Percentiles rank a stretch among this genome's conserved stretches.
Evolutionary conservation across 1,140 invertebrate species (phyloP).

Genomic region (Dreissena polymorpha): DNA sequence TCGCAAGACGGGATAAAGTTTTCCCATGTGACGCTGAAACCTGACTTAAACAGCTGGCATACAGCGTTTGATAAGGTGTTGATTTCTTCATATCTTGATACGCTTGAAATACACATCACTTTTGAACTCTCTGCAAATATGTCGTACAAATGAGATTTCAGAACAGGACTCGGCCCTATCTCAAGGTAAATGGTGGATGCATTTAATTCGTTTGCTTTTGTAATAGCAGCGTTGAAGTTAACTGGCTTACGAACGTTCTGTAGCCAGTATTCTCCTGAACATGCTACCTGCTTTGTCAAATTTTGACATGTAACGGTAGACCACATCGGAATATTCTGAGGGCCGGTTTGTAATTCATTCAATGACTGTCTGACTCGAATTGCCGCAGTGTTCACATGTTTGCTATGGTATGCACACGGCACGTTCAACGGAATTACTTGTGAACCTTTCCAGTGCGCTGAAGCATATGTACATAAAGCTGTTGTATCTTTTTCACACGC

Average conservation of each 20-base stretch:
- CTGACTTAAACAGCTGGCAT: conserved; percentile 53
- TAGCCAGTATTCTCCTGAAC: conserved; percentile 49
- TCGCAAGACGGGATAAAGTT: neutral
- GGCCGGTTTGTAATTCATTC: neutral
- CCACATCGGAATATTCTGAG: conserved; percentile 13
- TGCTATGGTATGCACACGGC: conserved; percentile 60
- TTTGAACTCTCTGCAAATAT: conserved; percentile 31
- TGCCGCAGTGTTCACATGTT: conserved; percentile 41
- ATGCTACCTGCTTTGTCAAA: conserved; percentile 3
- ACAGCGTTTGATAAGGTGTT: conserved; percentile 30
- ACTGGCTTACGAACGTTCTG: conserved; percentile 55
- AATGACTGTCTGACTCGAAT: conserved; percentile 13
- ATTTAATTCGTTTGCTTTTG: neutral
- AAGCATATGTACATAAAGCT: conserved; percentile 9
- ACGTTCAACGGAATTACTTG: conserved; percentile 43
- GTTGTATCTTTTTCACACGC: conserved; percentile 39
- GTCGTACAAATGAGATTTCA: conserved; percentile 40
- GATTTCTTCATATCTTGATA: conserved; percentile 34
- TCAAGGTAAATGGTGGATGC: conserved; percentile 53
- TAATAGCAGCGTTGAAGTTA: conserved; percentile 40
- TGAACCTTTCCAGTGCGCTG: neutral
- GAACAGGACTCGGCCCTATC: conserved; percentile 56
- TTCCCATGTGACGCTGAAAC: conserved; percentile 52
- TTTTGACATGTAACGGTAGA: conserved; percentile 51
- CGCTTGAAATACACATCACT: conserved; percentile 34